Percentiles rank a stretch among this genome's conserved stretches.
phyloP scores from a whole-genome alignment of 2,888 invertebrate species.

The Lasioglossum leucozonium region DNA sequence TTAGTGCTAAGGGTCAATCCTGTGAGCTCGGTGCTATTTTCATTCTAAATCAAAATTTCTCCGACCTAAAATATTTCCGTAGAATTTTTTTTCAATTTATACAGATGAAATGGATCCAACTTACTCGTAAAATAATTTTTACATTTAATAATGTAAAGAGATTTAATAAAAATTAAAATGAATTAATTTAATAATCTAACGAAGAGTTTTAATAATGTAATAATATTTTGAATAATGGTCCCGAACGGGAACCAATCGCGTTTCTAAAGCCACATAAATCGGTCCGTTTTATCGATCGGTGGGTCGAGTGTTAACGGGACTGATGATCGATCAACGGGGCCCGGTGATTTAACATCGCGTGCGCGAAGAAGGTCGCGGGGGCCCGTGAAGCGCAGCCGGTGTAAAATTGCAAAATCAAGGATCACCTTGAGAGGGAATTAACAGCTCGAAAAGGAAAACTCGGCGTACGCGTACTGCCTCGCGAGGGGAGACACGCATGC shows the following conservation, averaged over 20 bases:
- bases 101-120: too few relatives aligned
- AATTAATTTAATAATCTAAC: too few relatives aligned
- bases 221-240: too few relatives aligned
- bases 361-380: neutral
- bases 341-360: neutral
- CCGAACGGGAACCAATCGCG: neutral
- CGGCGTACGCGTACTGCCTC: conserved; percentile 13
- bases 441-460: conserved; percentile 48
- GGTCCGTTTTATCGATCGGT: neutral
- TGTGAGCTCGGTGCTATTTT: too few relatives aligned
- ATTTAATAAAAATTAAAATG: too few relatives aligned
- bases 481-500: conserved; percentile 70
- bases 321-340: neutral
- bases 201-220: too few relatives aligned
- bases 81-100: too few relatives aligned
- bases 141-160: too few relatives aligned
- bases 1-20: too few relatives aligned
- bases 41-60: too few relatives aligned
- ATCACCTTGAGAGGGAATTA: conserved; percentile 34
- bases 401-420: conserved; percentile 47
- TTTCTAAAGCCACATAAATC: neutral
- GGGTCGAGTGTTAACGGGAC: neutral
- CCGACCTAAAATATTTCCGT: too few relatives aligned
- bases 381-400: conserved; percentile 23
- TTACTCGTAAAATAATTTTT: too few relatives aligned